Evolutionary conservation across 2,888 invertebrate genomes (phyloP).

Genomic region (Oligia strigilis): DNA sequence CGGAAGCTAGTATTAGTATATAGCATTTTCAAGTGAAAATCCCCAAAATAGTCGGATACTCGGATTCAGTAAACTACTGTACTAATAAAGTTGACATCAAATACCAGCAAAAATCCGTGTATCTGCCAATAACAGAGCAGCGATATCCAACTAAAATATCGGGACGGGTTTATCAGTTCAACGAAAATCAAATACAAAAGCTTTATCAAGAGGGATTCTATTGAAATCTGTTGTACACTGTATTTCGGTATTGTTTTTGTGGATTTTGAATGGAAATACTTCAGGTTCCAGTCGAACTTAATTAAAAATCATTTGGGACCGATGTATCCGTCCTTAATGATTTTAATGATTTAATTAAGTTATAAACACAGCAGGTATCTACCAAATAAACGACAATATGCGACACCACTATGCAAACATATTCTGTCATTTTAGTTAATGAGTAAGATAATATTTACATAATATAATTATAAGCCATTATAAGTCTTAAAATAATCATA

Average conservation of each 20-base stretch:
- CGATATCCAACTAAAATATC: conserved; percentile 44
- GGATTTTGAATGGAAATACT: conserved; percentile 10
- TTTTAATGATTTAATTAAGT: too few species aligned
- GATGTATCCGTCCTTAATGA: too few species aligned
- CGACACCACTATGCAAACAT: too few species aligned
- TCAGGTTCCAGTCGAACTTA: background rate
- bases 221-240: conserved; percentile 14
- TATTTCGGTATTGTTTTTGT: conserved; percentile 7
- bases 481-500: too few species aligned
- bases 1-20: too few species aligned
- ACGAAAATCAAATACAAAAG: conserved; percentile 53
- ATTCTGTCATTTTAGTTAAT: too few species aligned
- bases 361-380: too few species aligned
- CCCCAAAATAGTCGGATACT: background rate
- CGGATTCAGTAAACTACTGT: background rate
- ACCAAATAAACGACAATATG: background rate
- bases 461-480: too few species aligned
- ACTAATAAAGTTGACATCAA: conserved; percentile 16
- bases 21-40: background rate
- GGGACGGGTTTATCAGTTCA: conserved; percentile 34
- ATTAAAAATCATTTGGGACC: background rate
- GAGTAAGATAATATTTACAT: too few species aligned
- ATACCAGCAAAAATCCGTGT: conserved; percentile 37
- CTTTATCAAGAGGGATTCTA: conserved; percentile 21
- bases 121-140: conserved; percentile 41